A percentile compares a stretch with the other conserved stretches of the same genome.
Conservation (phyloP, 2,797 vertebrate genomes). For the Rhinichthys osculus region DNA sequence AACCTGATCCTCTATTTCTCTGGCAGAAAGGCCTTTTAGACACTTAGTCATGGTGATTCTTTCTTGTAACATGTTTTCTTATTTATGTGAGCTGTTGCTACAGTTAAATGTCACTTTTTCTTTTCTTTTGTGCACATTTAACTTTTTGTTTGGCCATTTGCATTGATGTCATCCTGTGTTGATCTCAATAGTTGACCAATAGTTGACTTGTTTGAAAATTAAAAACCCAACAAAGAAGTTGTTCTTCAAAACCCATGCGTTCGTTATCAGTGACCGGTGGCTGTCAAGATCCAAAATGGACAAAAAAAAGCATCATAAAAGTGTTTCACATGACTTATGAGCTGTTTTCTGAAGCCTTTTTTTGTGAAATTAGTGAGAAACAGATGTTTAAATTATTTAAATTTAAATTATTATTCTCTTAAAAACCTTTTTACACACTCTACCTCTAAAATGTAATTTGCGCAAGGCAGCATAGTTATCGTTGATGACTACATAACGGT, state of each 20-base stretch:
- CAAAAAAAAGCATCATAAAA: not conserved
- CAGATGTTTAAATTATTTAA: not conserved
- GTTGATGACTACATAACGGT: not conserved
- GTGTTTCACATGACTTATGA: not conserved
- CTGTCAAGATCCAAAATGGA: too few relatives aligned
- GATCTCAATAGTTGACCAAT: not conserved
- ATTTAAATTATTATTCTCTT: not conserved
- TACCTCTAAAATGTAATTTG: not conserved
- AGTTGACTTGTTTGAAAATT: not conserved
- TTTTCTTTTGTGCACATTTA: not conserved
- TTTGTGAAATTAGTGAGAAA: not conserved
- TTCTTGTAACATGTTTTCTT: not conserved
- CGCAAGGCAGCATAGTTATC: not conserved
- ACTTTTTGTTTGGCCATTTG: constrained; percentile 1
- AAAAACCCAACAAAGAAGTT: not conserved
- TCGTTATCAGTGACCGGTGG: too few relatives aligned
- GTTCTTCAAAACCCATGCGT: not conserved
- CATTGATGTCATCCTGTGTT: not conserved
- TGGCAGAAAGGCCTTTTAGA: constrained; percentile 2
- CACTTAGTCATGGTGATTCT: not conserved
- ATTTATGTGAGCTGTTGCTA: not conserved
- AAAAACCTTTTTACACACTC: not conserved
- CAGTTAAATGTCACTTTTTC: not conserved
- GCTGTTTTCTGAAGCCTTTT: not conserved
- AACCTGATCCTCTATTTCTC: not conserved